Conservation (phyloP, 92 coral and sea anemone genomes). For the Porites rus region DNA sequence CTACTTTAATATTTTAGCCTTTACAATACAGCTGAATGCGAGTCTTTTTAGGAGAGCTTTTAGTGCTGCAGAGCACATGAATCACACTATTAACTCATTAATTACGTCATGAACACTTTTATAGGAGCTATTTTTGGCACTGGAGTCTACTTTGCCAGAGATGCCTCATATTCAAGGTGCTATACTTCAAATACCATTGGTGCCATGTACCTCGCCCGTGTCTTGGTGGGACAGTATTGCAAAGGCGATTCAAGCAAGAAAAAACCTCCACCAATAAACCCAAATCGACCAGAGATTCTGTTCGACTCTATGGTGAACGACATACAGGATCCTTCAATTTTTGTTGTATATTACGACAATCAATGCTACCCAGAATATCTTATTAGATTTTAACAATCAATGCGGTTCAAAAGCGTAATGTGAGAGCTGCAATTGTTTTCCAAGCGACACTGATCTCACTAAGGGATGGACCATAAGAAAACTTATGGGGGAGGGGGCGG, state of each 20-base stretch:
- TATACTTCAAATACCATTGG: slow-evolving; percentile 2
- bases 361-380: slow-evolving; percentile 90
- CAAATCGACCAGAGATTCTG: slow-evolving; percentile 8
- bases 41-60: no score
- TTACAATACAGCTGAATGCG: no score
- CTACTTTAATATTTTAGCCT: no score
- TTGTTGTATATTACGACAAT: slow-evolving; percentile 77
- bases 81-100: no score
- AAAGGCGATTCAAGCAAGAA: not conserved
- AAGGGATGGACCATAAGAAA: no score
- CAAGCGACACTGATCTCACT: no score
- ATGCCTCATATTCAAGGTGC: slow-evolving; percentile 56
- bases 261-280: slow-evolving; percentile 39
- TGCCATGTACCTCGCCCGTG: slow-evolving; percentile 63
- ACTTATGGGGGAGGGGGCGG: no score
- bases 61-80: no score
- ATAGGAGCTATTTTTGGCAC: slow-evolving; percentile 10
- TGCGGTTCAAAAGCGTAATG: no score
- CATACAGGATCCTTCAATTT: slow-evolving; percentile 57
- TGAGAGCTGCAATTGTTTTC: no score
- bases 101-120: not conserved
- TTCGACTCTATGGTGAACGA: slow-evolving; percentile 71
- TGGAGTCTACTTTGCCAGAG: slow-evolving; percentile 66
- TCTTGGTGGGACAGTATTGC: slow-evolving; percentile 45
- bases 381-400: slow-evolving; percentile 19